phyloP scores from a whole-genome alignment of 2,888 invertebrate species.

The Ethmia dodecea region DNA sequence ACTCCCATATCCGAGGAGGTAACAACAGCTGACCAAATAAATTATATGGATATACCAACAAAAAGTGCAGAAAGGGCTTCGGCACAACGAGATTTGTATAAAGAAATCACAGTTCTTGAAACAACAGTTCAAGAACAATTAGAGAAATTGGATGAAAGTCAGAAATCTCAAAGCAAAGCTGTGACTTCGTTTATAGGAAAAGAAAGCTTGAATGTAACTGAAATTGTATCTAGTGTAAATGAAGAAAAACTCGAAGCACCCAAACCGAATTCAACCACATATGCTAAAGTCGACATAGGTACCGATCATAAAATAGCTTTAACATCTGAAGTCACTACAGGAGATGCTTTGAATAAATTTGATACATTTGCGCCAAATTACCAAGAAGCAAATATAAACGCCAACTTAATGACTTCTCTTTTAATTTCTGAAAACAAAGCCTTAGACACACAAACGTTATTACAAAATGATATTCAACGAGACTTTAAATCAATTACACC shows the following conservation, averaged over 20 bases:
- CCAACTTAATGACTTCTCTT: slow-evolving; percentile 42
- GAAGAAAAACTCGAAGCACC: slow-evolving; percentile 63
- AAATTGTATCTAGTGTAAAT: slow-evolving; percentile 66
- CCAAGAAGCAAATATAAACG: slow-evolving; percentile 51
- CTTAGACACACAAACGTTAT: slow-evolving; percentile 58
- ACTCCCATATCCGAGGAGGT: slow-evolving; percentile 59
- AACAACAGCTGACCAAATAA: slow-evolving; percentile 58
- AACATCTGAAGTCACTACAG: slow-evolving; percentile 62
- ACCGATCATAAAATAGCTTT: slow-evolving; percentile 70
- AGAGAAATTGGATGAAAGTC: slow-evolving; percentile 69
- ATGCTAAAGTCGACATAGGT: slow-evolving; percentile 71
- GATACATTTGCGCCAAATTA: slow-evolving; percentile 31
- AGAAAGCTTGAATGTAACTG: slow-evolving; percentile 79
- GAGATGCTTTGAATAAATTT: slow-evolving; percentile 41
- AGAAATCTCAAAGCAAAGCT: slow-evolving; percentile 72
- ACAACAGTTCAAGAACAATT: slow-evolving; percentile 70
- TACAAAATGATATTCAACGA: slow-evolving; percentile 33
- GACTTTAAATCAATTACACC: slow-evolving; percentile 42
- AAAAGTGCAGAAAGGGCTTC: slow-evolving; percentile 39
- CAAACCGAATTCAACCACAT: slow-evolving; percentile 50
- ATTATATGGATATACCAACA: slow-evolving; percentile 31
- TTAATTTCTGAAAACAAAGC: slow-evolving; percentile 56
- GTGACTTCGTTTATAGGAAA: slow-evolving; percentile 73
- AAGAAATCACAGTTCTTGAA: slow-evolving; percentile 58
- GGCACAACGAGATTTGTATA: slow-evolving; percentile 48